Base-by-base conservation (phyloP, 2,113 vertebrate species). In the Erinaceus europaeus region DNA sequence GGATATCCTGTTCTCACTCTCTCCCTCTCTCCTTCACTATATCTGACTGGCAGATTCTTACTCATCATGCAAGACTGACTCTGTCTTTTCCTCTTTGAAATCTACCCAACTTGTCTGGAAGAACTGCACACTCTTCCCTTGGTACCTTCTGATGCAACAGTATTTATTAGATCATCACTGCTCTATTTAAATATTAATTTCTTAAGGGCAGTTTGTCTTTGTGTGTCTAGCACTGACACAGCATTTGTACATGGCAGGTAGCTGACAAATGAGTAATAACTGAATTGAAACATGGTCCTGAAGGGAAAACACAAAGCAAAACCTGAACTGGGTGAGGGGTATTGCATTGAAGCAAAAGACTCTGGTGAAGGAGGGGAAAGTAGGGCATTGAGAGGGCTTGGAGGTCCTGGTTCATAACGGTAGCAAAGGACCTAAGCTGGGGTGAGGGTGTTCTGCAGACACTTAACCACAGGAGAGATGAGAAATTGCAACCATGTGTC, bases 211-310 rank as follows among this genome's bases (percentile, higher is more conserved):
- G 44, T 34, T 10, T 52, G 10, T 64, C 46, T 74, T 32, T 64
- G 0, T 0, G 4, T 77, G 50, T 38, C 69, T 13, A 29, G 44
- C 79, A n/a, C 17, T 23, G 34, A 40, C 53, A n/a, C 42, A 76
- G 34, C 0, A 40, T 20, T 75, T 32, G 74, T 2, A 67, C 7
- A 29, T 7, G 25, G 44, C 10, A 59, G 69, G 69, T 17, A 4
- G 13, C 44, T 27, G 53, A 2, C 13, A 57, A 32, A 9, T 2
- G 2, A 55, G 15, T 52, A 27, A 36, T 4, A 38, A 7, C 7
- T 27, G 13, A 59, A 65, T 0, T 40, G 44, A 34, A 65, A 8
- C 0, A 0, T 4, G 38, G 44, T 5, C n/a, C 48, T n/a, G n/a
- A n/a, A n/a, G n/a, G n/a, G n/a, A n/a, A n/a, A n/a, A n/a, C n/a